Percentiles rank a stretch among this genome's conserved stretches.
Conservation (phyloP, 2,888 invertebrate species). For the Drosophila putrida region DNA sequence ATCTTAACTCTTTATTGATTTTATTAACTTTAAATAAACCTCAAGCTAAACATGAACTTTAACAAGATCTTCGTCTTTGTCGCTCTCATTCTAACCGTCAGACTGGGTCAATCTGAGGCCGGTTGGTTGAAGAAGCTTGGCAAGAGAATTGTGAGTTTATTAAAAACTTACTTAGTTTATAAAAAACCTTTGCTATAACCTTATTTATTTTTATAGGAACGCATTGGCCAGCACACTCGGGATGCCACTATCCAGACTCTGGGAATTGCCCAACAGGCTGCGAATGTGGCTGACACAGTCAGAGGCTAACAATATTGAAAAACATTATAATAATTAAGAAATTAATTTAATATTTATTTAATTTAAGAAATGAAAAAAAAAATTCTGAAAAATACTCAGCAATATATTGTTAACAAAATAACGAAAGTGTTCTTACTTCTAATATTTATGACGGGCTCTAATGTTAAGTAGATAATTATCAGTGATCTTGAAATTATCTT, state of each 20-base stretch:
- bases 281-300: conserved; percentile 77
- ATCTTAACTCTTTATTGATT: background rate
- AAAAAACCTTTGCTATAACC: background rate
- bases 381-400: background rate
- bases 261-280: conserved; percentile 76
- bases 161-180: too few species aligned
- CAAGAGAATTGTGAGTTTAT: conserved; percentile 77
- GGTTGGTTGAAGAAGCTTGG: conserved; percentile 76
- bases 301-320: conserved; percentile 53
- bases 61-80: conserved; percentile 68
- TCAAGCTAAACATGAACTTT: conserved; percentile 61
- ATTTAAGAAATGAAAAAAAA: background rate
- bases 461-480: too few species aligned
- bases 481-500: too few species aligned
- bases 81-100: conserved; percentile 71
- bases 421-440: too few species aligned
- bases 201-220: conserved; percentile 58
- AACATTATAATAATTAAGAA: conserved; percentile 12
- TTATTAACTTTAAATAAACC: too few species aligned
- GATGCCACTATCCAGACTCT: conserved; percentile 78
- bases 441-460: too few species aligned
- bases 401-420: background rate
- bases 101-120: conserved; percentile 74
- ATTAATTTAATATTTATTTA: conserved; percentile 10
- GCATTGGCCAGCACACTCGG: conserved; percentile 76